Percentiles rank a stretch among this genome's conserved stretches.
phyloP scores from a whole-genome alignment of 2,888 invertebrate genomes.

The Rhamphomyia laevipes region DNA sequence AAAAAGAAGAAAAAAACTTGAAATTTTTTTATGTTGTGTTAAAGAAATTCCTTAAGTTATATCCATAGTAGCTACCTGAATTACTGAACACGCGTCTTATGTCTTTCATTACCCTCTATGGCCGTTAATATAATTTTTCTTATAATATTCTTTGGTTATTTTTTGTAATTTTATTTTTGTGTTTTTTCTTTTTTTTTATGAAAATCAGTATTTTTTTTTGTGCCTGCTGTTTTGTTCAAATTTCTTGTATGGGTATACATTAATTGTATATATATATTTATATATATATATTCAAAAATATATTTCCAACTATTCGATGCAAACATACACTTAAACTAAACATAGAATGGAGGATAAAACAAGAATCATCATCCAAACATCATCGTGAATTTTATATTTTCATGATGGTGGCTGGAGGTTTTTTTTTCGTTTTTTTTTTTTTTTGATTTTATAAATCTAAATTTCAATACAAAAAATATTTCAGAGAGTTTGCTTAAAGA shows the following conservation, averaged over 20 bases:
- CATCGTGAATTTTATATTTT: no score
- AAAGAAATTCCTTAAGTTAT: no score
- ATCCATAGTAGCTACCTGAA: constrained; percentile 23
- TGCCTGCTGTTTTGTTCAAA: constrained; percentile 4
- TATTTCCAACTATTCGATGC: no score
- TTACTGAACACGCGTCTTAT: constrained; percentile 29
- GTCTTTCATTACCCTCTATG: constrained; percentile 16
- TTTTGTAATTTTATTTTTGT: no score
- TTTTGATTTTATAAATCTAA: constrained; percentile 3
- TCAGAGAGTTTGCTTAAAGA: background rate
- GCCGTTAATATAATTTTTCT: no score
- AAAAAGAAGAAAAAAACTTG: no score
- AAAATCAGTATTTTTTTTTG: constrained; percentile 7
- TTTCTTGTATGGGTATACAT: constrained; percentile 7
- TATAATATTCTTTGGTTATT: no score
- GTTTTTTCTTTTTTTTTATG: background rate
- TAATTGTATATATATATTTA: no score
- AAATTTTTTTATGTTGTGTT: no score
- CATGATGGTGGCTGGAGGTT: background rate
- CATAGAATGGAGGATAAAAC: constrained; percentile 4
- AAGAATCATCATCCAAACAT: constrained; percentile 8
- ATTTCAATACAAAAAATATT: constrained; percentile 8
- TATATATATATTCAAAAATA: no score
- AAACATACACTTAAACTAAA: no score
- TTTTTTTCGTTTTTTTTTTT: background rate